These are phyloP conservation scores for Zingel zingel DNA, from an alignment of 2,113 vertebrate species.

Conservation along the genomic window DNA sequence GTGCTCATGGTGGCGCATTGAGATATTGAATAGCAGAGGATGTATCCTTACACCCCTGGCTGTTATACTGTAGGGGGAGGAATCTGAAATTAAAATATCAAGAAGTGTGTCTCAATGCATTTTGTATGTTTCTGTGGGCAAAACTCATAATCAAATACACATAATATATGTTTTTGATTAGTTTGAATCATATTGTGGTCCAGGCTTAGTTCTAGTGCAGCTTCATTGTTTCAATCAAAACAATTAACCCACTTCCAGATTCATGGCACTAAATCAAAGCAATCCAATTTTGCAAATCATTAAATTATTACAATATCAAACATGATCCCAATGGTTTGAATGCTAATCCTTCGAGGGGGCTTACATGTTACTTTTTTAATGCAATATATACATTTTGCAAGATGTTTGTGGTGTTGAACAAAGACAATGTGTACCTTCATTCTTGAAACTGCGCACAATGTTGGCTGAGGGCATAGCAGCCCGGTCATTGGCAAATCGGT, in stretches of 20 bases:
- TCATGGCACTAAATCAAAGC: not conserved
- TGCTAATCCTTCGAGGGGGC: not conserved
- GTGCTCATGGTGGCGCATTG: constrained; percentile 90
- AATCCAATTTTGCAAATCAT: not conserved
- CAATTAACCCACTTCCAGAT: not conserved
- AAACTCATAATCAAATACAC: constrained; percentile 1
- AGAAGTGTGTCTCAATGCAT: constrained; percentile 30
- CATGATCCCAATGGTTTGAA: not conserved
- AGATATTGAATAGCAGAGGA: constrained; percentile 94
- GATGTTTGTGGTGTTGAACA: not conserved
- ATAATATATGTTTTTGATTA: not conserved
- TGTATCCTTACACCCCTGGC: constrained; percentile 85
- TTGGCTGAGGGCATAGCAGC: constrained; percentile 90
- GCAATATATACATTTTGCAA: not conserved
- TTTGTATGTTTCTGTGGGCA: constrained; percentile 1
- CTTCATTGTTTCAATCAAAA: not conserved
- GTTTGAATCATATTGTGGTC: not conserved
- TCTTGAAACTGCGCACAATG: constrained; percentile 96
- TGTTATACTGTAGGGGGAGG: constrained; percentile 82
- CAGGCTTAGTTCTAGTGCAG: not conserved
- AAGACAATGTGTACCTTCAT: constrained; percentile 89
- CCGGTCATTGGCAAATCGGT: constrained; percentile 90
- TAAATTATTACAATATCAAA: constrained; percentile 12
- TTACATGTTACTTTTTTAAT: not conserved
- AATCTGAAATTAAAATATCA: constrained; percentile 85